Percentiles rank a stretch among this genome's conserved stretches.
These are phyloP conservation scores for Fopius arisanus DNA, from an alignment of 1,140 invertebrate genomes.

Conservation along the genomic window DNA sequence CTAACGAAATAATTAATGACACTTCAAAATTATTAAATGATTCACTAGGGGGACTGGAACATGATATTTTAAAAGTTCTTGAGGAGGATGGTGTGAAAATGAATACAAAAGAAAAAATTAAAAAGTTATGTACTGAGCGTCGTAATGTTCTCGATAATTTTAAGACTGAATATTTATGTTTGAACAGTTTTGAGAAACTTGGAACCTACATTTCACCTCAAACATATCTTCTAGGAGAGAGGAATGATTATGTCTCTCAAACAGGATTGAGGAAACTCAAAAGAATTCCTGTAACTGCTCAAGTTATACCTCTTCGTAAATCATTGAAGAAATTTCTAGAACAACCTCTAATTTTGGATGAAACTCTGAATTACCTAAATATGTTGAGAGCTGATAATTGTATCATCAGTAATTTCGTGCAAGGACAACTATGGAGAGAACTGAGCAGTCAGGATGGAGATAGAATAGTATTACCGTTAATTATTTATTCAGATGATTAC, in stretches of 20 bases:
- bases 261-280: slow-evolving; percentile 18
- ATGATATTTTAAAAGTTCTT: neutral
- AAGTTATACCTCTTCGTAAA: slow-evolving; percentile 31
- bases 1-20: neutral
- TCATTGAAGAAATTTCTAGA: slow-evolving; percentile 39
- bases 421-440: slow-evolving; percentile 43
- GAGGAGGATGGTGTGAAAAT: neutral
- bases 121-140: neutral
- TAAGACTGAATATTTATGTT: slow-evolving; percentile 26
- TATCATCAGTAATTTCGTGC: slow-evolving; percentile 44
- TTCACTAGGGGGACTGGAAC: neutral
- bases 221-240: slow-evolving; percentile 30
- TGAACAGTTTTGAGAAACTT: slow-evolving; percentile 20
- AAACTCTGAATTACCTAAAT: slow-evolving; percentile 34
- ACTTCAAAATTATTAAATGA: neutral
- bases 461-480: slow-evolving; percentile 43
- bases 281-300: slow-evolving; percentile 28
- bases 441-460: slow-evolving; percentile 21
- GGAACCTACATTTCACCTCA: slow-evolving; percentile 30
- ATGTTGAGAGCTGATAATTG: slow-evolving; percentile 25
- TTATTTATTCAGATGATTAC: slow-evolving; percentile 38
- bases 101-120: neutral
- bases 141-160: slow-evolving; percentile 11
- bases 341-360: slow-evolving; percentile 28
- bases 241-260: slow-evolving; percentile 26